Evolutionary conservation across 2,888 invertebrate species (phyloP), one percentile per base, ranked within the genome.

Genomic region (Athrips mouffetella): DNA sequence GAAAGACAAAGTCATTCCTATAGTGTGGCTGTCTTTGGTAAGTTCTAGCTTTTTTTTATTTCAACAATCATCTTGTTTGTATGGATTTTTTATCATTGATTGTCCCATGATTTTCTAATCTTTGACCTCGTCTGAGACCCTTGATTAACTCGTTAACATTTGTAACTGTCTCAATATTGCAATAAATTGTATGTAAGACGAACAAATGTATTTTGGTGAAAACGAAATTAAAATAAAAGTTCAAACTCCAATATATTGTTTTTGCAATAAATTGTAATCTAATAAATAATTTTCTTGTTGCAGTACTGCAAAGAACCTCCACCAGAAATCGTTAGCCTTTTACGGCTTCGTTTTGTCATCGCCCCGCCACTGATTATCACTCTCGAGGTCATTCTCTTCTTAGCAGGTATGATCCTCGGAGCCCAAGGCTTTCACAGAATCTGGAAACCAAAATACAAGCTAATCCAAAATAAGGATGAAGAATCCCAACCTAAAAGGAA

Each of bases 1-100:
- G 57, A 92, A 92, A 54, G 87, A 91, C 49, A 82, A 92, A 50
- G 89, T 91, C 0, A 42, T 95, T 39, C 95, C 95, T 0, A 68
- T 95, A 10, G 84, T 94, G 47, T 94, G 95, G 94, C 70, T 92
- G 0, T 92, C 94, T 63, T 69, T 94, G 74, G 92, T 93, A 73
- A 90, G 90, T 75, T 46, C 25, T 18, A 6, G n/a, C n/a, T n/a
- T n/a, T n/a, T n/a, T n/a, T n/a, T 16, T 16, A 35, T 30, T 35
- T 7, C 8, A 16, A 16, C 13, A 7, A 7, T 35, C 3, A 16
- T 11, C 11, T 31, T 31, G 3, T 13, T 35, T 3, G 35, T 13
- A 16, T 6, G 3, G 15, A 15, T 35, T 15, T 25, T 25, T 25
- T 25, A n/a, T n/a, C n/a, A n/a, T n/a, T n/a, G n/a, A n/a, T n/a